phyloP scores from a whole-genome alignment of 2,113 vertebrate species.

The Odontophorus gujanensis region DNA sequence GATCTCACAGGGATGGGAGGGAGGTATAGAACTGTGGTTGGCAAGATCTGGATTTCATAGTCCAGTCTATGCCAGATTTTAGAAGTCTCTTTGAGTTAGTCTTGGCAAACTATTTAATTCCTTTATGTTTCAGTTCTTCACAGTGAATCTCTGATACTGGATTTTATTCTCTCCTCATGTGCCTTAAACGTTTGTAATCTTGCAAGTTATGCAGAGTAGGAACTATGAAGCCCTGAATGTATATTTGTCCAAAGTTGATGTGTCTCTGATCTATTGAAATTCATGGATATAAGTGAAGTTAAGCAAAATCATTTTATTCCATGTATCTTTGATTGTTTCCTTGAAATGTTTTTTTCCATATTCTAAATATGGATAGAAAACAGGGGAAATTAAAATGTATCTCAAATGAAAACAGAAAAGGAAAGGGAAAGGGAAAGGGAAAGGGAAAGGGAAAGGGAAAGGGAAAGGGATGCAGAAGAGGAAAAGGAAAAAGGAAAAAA shows the following conservation, averaged over 20 bases:
- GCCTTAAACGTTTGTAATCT: neutral
- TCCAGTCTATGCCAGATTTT: neutral
- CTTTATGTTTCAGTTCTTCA: neutral
- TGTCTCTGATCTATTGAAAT: neutral
- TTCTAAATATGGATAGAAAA: neutral
- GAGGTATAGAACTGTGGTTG: neutral
- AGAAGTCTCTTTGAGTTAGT: neutral
- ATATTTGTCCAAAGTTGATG: neutral
- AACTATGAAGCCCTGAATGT: neutral
- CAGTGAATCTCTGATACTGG: neutral
- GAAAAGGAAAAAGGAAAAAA: neutral
- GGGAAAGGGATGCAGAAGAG: no score
- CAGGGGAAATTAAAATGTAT: neutral
- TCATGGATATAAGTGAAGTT: neutral
- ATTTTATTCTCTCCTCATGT: neutral
- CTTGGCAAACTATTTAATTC: neutral
- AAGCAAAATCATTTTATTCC: neutral
- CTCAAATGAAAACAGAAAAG: neutral
- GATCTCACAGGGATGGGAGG: neutral
- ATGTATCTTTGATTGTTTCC: neutral
- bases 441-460: no score
- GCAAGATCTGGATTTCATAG: conserved; percentile 11
- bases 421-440: no score
- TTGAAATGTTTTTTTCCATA: neutral
- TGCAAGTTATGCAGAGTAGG: neutral